Percentiles rank a stretch among this genome's conserved stretches.
phyloP scores from a whole-genome alignment of 2,888 invertebrate genomes.

The Xylophagus ater region DNA sequence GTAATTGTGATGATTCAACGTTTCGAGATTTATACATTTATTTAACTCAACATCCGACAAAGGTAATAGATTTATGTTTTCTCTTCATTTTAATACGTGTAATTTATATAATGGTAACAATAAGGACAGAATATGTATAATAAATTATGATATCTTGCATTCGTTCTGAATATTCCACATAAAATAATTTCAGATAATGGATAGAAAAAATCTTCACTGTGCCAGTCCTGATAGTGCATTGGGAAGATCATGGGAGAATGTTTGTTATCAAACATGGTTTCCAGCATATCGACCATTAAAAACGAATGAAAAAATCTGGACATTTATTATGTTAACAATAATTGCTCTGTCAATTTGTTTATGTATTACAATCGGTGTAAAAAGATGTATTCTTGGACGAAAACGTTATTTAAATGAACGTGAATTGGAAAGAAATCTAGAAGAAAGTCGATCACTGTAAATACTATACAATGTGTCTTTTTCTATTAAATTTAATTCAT shows the following conservation, averaged over 20 bases:
- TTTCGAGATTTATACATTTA: slow-evolving; percentile 52
- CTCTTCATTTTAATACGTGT: neutral
- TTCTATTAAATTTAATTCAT: neutral
- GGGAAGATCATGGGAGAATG: slow-evolving; percentile 56
- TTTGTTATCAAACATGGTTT: slow-evolving; percentile 54
- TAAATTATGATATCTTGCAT: too few relatives aligned
- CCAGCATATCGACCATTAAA: slow-evolving; percentile 32
- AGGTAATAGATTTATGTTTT: slow-evolving; percentile 21
- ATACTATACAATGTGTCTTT: slow-evolving; percentile 9
- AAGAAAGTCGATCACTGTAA: slow-evolving; percentile 34
- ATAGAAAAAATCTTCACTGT: slow-evolving; percentile 45
- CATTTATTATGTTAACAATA: slow-evolving; percentile 47
- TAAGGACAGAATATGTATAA: too few relatives aligned
- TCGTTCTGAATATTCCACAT: neutral
- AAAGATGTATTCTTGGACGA: slow-evolving; percentile 45
- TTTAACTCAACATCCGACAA: slow-evolving; percentile 46
- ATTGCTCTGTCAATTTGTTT: slow-evolving; percentile 23
- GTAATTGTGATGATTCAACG: slow-evolving; percentile 52
- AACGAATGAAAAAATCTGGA: slow-evolving; percentile 45
- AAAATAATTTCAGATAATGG: slow-evolving; percentile 25
- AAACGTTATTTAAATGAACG: slow-evolving; percentile 33
- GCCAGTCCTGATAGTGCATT: slow-evolving; percentile 51
- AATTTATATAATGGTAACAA: too few relatives aligned
- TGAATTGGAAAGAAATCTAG: slow-evolving; percentile 41
- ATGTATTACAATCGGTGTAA: slow-evolving; percentile 23